These are phyloP conservation scores for Neotoxoptera formosana DNA, from an alignment of 1,140 invertebrate genomes.

Conservation along the genomic window DNA sequence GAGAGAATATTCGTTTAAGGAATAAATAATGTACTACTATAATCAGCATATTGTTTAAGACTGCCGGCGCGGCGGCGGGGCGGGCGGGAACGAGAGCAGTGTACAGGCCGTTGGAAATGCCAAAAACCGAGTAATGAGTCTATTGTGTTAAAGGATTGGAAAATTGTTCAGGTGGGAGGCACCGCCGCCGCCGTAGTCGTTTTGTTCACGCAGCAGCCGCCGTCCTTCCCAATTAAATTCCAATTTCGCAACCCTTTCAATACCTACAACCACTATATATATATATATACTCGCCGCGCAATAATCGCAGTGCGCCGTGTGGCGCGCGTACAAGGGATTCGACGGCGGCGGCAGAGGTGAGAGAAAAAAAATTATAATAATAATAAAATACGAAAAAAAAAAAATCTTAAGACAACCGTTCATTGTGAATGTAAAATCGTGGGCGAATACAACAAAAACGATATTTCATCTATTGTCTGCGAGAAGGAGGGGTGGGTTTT, in stretches of 20 bases:
- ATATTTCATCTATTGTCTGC: conserved; percentile 51
- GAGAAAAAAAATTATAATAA: neutral
- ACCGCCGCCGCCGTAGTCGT: conserved; percentile 2
- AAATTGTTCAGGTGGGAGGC: conserved; percentile 54
- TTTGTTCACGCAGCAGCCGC: conserved; percentile 29
- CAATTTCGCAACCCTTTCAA: conserved; percentile 57
- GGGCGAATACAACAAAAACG: conserved; percentile 54
- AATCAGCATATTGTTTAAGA: conserved; percentile 53
- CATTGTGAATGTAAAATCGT: conserved; percentile 48
- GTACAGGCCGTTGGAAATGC: conserved; percentile 41
- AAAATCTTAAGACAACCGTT: conserved; percentile 44
- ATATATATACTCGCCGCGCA: too few relatives aligned
- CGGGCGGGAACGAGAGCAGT: neutral
- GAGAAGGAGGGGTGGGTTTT: conserved; percentile 25
- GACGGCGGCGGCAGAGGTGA: neutral
- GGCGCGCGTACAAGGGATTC: neutral
- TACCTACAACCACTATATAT: neutral
- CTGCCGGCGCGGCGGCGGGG: neutral
- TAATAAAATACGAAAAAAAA: neutral
- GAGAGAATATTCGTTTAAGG: conserved; percentile 38
- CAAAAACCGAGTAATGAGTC: conserved; percentile 58
- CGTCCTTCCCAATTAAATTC: conserved; percentile 56
- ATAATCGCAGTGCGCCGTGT: neutral
- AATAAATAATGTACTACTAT: conserved; percentile 39
- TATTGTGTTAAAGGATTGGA: conserved; percentile 57